Percentiles rank a stretch among this genome's conserved stretches.
phyloP scores from a whole-genome alignment of 64 coral and sea anemone species.

The Pocillopora damicornis region DNA sequence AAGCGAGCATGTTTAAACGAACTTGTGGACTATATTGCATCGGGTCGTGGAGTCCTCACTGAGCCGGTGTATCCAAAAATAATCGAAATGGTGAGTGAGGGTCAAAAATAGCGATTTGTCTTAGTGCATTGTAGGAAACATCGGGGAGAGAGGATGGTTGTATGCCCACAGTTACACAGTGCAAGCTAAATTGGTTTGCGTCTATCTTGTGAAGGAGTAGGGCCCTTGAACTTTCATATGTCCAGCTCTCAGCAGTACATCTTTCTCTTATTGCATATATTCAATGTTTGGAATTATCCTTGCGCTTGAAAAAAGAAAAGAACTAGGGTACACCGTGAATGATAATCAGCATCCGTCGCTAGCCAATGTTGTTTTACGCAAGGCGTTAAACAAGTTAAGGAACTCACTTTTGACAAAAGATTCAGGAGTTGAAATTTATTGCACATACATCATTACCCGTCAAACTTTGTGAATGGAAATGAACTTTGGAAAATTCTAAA shows the following conservation, averaged over 20 bases:
- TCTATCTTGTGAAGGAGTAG: not conserved
- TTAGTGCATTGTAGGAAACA: not conserved
- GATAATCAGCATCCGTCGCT: not conserved
- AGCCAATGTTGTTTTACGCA: not conserved
- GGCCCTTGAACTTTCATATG: slow-evolving; percentile 14
- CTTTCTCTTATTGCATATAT: not conserved
- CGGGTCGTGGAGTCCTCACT: slow-evolving; percentile 88
- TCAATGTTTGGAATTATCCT: not conserved
- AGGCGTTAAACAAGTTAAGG: slow-evolving; percentile 39
- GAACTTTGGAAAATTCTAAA: slow-evolving; percentile 11
- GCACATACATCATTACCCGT: slow-evolving; percentile 1
- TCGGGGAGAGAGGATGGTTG: not conserved
- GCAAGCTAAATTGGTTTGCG: slow-evolving; percentile 14
- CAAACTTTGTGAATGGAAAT: not conserved
- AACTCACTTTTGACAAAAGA: slow-evolving; percentile 17
- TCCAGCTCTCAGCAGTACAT: not conserved
- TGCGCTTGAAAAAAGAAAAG: not conserved
- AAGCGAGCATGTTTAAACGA: slow-evolving; percentile 96
- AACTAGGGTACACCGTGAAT: not conserved
- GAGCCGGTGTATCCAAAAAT: slow-evolving; percentile 96
- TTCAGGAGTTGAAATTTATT: not conserved
- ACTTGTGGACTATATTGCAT: slow-evolving; percentile 97
- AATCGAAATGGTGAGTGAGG: slow-evolving; percentile 92
- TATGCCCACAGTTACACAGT: slow-evolving; percentile 27
- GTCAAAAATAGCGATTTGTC: slow-evolving; percentile 1